Percentiles rank a stretch among this genome's conserved stretches.
Evolutionary conservation across 1,140 invertebrate genomes (phyloP).

Genomic region (Babylonia areolata): DNA sequence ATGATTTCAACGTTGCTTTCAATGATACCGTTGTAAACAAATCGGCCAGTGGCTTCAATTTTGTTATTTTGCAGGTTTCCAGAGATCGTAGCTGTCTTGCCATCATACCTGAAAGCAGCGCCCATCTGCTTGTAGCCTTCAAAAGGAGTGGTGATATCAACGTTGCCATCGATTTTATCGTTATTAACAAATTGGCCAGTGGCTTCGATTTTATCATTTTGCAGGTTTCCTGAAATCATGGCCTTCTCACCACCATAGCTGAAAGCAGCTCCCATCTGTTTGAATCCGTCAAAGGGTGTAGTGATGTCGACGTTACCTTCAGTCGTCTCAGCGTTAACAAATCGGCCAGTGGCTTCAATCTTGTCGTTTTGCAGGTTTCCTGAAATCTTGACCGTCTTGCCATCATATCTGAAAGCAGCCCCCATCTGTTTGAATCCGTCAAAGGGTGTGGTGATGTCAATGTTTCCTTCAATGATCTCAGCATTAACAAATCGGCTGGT

Average conservation of each 20-base stretch:
- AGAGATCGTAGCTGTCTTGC: background rate
- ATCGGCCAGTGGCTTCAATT: background rate
- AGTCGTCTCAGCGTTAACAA: too few species aligned
- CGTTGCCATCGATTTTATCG: background rate
- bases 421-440: too few species aligned
- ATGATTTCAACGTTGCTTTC: background rate
- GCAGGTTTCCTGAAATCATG: slow-evolving; percentile 10
- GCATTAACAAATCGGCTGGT: too few species aligned
- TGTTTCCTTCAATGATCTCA: too few species aligned
- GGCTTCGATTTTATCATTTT: slow-evolving; percentile 7
- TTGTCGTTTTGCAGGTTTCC: too few species aligned
- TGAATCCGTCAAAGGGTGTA: background rate
- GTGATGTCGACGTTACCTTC: background rate
- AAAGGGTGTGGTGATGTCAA: too few species aligned
- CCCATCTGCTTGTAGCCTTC: background rate
- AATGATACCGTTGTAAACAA: background rate
- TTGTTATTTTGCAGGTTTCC: background rate
- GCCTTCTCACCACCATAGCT: background rate
- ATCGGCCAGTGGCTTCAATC: too few species aligned
- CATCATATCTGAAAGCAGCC: too few species aligned
- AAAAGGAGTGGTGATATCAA: background rate
- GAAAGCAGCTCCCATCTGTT: slow-evolving; percentile 7
- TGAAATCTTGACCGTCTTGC: too few species aligned
- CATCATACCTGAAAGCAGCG: background rate
- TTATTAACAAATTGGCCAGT: background rate